These are phyloP conservation scores for Cyphomyrus discorhynchus DNA, from an alignment of 2,113 vertebrate species.

Conservation along the genomic window DNA sequence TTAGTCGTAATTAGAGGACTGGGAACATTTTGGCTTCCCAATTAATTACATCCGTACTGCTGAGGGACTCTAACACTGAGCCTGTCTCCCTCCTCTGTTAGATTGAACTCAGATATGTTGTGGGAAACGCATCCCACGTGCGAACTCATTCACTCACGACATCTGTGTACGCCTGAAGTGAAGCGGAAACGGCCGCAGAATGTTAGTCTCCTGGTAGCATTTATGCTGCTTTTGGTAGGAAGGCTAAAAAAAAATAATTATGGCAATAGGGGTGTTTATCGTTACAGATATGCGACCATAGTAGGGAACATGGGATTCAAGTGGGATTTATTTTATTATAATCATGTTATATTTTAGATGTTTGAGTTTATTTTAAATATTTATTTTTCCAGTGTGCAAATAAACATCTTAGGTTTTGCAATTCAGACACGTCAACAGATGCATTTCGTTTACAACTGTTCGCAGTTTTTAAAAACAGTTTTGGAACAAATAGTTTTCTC, in stretches of 20 bases:
- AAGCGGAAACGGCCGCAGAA: background rate
- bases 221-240: background rate
- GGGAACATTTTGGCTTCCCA: background rate
- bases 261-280: background rate
- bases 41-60: background rate
- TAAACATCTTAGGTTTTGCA: background rate
- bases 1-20: background rate
- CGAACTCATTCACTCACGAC: background rate
- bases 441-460: background rate
- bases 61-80: background rate
- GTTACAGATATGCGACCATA: background rate
- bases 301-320: too few relatives aligned
- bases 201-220: background rate
- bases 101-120: background rate
- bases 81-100: background rate
- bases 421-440: background rate
- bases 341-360: background rate
- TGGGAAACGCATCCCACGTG: background rate
- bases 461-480: background rate
- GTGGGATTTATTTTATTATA: background rate
- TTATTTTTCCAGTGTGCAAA: background rate
- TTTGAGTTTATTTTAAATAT: background rate
- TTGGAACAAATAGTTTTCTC: background rate
- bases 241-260: background rate
- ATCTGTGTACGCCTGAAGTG: background rate